phyloP scores from a whole-genome alignment of 2,113 vertebrate species.

The Anseranas semipalmata region DNA sequence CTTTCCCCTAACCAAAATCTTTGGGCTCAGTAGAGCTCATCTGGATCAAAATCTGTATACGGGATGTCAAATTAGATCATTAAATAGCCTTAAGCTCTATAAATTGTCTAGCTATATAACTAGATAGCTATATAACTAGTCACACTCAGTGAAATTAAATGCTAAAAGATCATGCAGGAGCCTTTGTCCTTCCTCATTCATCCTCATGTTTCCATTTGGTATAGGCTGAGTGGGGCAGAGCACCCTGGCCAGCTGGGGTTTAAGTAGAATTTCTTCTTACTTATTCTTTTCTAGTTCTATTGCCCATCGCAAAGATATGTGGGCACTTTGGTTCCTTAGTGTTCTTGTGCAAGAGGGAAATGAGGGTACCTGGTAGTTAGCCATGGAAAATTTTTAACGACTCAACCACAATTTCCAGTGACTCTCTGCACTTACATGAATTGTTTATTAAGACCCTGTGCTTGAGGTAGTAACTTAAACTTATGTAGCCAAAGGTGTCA shows the following conservation, averaged over 20 bases:
- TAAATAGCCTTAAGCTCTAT: background rate
- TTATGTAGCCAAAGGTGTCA: background rate
- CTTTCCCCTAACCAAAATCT: background rate
- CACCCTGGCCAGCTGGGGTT: background rate
- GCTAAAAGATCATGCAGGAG: background rate
- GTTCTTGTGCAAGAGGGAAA: background rate
- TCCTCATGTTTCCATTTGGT: background rate
- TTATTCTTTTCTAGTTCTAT: background rate
- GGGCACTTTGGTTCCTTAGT: background rate
- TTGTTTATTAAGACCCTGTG: background rate
- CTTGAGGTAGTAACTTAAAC: background rate
- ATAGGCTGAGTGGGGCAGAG: background rate
- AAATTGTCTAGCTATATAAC: background rate
- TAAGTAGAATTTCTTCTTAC: background rate
- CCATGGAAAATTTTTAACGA: background rate
- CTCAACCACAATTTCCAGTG: background rate
- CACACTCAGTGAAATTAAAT: background rate
- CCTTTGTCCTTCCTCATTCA: background rate
- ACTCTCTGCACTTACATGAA: background rate
- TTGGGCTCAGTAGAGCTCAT: background rate
- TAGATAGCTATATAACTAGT: no score
- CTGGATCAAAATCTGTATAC: background rate
- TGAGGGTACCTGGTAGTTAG: background rate
- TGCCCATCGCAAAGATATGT: background rate
- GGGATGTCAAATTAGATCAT: background rate